phyloP scores from a whole-genome alignment of 2,797 vertebrate genomes.

The Chelonia mydas region DNA sequence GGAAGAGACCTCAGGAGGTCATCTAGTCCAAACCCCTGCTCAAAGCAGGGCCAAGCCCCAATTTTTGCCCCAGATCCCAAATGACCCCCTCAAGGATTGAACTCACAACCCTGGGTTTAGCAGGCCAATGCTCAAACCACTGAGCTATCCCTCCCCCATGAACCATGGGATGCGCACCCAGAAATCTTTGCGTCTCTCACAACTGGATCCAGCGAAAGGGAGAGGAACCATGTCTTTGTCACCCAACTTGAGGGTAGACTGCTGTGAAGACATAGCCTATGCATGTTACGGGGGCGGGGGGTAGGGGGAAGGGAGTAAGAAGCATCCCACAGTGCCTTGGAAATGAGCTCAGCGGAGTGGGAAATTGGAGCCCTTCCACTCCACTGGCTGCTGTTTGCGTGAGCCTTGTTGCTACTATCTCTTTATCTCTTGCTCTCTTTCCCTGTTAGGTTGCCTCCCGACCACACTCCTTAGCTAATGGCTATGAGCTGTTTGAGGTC shows the following conservation, averaged over 20 bases:
- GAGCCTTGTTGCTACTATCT: rapidly evolving
- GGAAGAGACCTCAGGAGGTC: too few species aligned
- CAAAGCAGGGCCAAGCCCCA: too few species aligned
- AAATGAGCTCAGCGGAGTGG: not conserved
- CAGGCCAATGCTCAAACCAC: too few species aligned
- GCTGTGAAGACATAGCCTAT: not conserved
- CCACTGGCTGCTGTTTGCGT: rapidly evolving
- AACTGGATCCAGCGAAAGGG: not conserved
- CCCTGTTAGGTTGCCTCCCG: conserved; percentile 76
- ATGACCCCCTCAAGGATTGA: too few species aligned
- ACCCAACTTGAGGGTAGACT: not conserved
- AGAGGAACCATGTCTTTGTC: not conserved
- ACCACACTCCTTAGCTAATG: conserved; percentile 79
- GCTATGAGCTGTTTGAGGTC: conserved; percentile 94
- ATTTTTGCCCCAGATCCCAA: too few species aligned
- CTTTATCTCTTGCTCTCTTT: not conserved
- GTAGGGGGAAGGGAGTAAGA: not conserved
- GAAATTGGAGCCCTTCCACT: not conserved
- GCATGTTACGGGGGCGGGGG: not conserved
- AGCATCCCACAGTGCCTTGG: not conserved
- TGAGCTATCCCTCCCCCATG: not conserved
- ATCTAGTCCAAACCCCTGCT: too few species aligned
- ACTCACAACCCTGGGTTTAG: too few species aligned
- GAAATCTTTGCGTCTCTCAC: not conserved
- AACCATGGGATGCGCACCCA: not conserved